Conservation (phyloP, 1,140 invertebrate species). For the Goniozus legneri region DNA sequence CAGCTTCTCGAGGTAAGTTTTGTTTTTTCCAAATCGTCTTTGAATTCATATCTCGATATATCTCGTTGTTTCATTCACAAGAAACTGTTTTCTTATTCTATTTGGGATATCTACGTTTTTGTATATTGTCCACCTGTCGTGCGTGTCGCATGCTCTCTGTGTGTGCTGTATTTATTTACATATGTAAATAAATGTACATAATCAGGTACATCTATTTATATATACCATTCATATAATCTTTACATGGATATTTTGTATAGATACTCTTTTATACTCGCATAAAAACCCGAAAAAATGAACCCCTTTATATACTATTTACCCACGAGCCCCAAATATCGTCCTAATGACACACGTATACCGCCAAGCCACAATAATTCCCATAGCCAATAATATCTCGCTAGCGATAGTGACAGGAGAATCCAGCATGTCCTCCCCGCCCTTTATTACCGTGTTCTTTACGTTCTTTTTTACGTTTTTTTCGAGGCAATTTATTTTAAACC, state of each 20-base stretch:
- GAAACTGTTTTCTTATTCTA: conserved; percentile 47
- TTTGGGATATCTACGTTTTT: conserved; percentile 46
- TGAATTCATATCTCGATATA: conserved; percentile 31
- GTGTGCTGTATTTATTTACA: conserved; percentile 37
- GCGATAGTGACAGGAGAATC: conserved; percentile 55
- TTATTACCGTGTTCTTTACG: conserved; percentile 18
- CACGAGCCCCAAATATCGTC: not conserved
- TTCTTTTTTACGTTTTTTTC: conserved; percentile 13
- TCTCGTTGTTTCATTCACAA: conserved; percentile 49
- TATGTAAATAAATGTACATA: conserved; percentile 38
- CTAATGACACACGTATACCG: conserved; percentile 19
- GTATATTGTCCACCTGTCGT: conserved; percentile 52
- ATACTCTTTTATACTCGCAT: conserved; percentile 26
- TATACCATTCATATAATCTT: conserved; percentile 25
- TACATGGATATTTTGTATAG: conserved; percentile 22
- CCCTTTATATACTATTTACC: conserved; percentile 14
- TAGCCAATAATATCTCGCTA: conserved; percentile 44
- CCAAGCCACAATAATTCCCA: not conserved
- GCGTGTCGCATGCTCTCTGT: conserved; percentile 55
- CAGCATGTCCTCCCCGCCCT: conserved; percentile 39
- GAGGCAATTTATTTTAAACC: no score
- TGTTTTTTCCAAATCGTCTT: conserved; percentile 8
- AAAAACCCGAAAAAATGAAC: conserved; percentile 19
- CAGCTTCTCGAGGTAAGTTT: conserved; percentile 64
- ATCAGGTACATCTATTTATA: conserved; percentile 25